Base-by-base conservation (phyloP, 2,888 invertebrate species). In the Agrochola circellaris region DNA sequence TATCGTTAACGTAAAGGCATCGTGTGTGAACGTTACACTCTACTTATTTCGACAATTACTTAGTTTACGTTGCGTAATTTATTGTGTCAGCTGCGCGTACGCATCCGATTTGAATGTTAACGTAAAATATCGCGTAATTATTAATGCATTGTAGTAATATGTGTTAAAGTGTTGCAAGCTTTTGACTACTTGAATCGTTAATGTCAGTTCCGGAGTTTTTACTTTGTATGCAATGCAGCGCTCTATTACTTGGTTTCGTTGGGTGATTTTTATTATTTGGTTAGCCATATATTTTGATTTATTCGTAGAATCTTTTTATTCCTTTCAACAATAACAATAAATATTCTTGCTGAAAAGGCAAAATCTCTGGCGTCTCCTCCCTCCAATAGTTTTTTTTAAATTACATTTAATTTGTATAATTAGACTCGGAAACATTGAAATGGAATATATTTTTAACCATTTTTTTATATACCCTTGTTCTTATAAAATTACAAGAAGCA, bases 1-100 rank as follows among this genome's bases (percentile, higher is more conserved):
- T 73, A 81, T 78, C 66, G 78, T 84, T 82, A 85, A 89, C 82
- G 84, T 89, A 86, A 84, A 84, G 64, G 75, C 88, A 84, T 77
- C 78, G 90, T 93, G 93, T 95, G 95, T 93, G 95, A 94, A 94
- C 92, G 95, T 94, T 87, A 90, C 94, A 94, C 89, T 95, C 95
- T 93, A 94, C 88, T 95, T 95, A 79, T 87, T 89, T 68, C 51
- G 45, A 90, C 93, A 94, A 95, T 93, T 92, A 80, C 83, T 82
- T 82, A 65, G 82, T 79, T 74, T 45, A 88, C 86, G 48, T 89
- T 90, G 82, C 81, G 81, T 79, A 86, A 87, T 80, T 82, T 83
- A 88, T 90, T 90, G 88, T 90, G 90, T 90, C 87, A 85, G 87
- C 60, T 68, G 68, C 87, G 87, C 83, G 80, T 81, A 81, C 85